These are phyloP conservation scores for Cromileptes altivelis DNA, from an alignment of 2,113 vertebrate species.

Conservation along the genomic window DNA sequence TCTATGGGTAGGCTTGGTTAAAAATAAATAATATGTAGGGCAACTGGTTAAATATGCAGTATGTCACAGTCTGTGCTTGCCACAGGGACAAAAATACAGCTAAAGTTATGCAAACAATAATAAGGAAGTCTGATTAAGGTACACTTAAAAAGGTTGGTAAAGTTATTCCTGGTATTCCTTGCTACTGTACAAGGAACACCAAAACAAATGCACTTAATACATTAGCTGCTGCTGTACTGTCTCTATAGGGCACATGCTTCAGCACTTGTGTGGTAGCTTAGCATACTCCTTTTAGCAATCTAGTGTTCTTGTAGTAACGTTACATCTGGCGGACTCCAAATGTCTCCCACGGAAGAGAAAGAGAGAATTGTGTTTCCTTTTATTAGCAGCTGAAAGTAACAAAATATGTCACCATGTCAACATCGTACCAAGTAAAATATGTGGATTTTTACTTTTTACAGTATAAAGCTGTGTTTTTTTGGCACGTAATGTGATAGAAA, in stretches of 20 bases:
- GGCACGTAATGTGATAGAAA: too few relatives aligned
- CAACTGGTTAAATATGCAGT: background rate
- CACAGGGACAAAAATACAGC: background rate
- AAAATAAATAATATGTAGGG: background rate
- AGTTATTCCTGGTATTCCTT: background rate
- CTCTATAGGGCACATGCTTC: background rate
- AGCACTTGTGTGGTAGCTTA: background rate
- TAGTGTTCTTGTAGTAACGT: too few relatives aligned
- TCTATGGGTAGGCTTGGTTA: constrained; percentile 5
- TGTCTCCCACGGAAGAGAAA: background rate
- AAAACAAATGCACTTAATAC: background rate
- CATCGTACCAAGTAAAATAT: too few relatives aligned
- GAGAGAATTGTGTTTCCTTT: too few relatives aligned
- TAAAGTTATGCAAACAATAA: constrained; percentile 9
- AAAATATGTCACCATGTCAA: background rate
- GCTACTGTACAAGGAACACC: background rate
- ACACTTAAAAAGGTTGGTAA: background rate
- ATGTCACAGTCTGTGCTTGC: background rate
- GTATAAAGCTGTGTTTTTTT: too few relatives aligned
- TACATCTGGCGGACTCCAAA: background rate
- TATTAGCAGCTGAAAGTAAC: background rate
- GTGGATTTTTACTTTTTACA: too few relatives aligned
- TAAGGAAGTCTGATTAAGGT: background rate
- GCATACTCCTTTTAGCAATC: background rate
- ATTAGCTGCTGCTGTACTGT: background rate